Evolutionary conservation across 2,797 vertebrate genomes (phyloP), one percentile per base, ranked within the genome.

Genomic region (Megalops cyprinoides): DNA sequence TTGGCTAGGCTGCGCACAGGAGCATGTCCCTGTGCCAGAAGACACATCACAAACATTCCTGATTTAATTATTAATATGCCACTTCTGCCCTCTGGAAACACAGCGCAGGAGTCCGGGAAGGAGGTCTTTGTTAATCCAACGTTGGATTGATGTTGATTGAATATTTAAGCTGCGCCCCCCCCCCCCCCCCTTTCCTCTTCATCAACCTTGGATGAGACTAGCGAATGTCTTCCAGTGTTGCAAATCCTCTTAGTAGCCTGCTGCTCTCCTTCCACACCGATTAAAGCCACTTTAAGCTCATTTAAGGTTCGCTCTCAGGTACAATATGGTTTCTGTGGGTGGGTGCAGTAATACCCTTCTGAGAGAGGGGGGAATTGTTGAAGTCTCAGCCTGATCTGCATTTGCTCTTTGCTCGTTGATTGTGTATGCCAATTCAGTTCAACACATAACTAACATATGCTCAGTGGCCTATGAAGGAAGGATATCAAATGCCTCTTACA

Each of bases 31-130:
- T 76, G 55, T 88, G 84, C 84, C 86, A 69, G 73, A 71, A 81
- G 58, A 89, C 84, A 91, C 83, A 65, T 84, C 75, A 65, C 83
- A 84, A 90, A 90, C 84, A 90, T 91, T 91, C 89, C 87, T 82
- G 75, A 83, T 91, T 88, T 87, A 87, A 88, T 90, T 87, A 90
- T 92, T 91, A 92, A 87, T 85, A 86, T 82, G 60, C 78, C 85
- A 83, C 88, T 88, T 89, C 86, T 90, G 85, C 84, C 85, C 77
- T 80, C 80, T 82, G 81, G 80, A 79, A 31, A 42, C 44, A 75
- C n/a, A 39, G 56, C 34, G 67, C 51, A 73, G 18, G 76, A 83
- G 81, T 79, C 82, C 88, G 85, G 60, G 77, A 88, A 85, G 81
- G 79, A 74, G 81, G 81, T 78, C 67, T 84, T 84, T 76, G 78